phyloP scores from a whole-genome alignment of 2,888 invertebrate species.

The Tetramorium bicarinatum region DNA sequence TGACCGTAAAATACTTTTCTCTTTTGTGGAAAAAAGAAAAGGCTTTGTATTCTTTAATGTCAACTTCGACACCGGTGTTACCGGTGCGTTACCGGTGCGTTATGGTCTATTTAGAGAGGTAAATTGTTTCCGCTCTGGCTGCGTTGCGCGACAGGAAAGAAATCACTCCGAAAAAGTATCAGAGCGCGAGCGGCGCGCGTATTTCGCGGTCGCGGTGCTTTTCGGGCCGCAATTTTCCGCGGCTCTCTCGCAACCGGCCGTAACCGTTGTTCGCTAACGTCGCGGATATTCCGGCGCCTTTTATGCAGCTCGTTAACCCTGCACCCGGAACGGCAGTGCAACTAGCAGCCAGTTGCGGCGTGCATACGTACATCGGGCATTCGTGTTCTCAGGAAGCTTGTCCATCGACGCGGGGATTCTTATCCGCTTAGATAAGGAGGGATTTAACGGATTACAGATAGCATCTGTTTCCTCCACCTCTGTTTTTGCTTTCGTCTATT shows the following conservation, averaged over 20 bases:
- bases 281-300: constrained; percentile 66
- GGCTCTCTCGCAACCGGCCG: constrained; percentile 49
- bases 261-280: constrained; percentile 55
- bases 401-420: constrained; percentile 61
- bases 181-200: constrained; percentile 42
- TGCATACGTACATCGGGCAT: constrained; percentile 49
- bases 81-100: constrained; percentile 18
- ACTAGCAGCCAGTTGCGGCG: constrained; percentile 31
- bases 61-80: constrained; percentile 2
- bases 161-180: constrained; percentile 49
- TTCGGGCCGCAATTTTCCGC: constrained; percentile 52
- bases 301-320: constrained; percentile 76
- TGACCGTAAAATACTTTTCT: neutral
- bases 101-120: constrained; percentile 49
- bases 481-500: neutral
- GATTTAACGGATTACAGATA: constrained; percentile 66
- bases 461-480: neutral
- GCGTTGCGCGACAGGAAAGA: constrained; percentile 37
- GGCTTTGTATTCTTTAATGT: neutral
- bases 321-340: constrained; percentile 65
- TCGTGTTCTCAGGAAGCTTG: constrained; percentile 60
- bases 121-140: constrained; percentile 55
- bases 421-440: constrained; percentile 66
- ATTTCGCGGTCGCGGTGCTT: constrained; percentile 39
- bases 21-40: neutral